Conservation (phyloP, 2,888 invertebrate genomes). For the Lapara coniferarum region DNA sequence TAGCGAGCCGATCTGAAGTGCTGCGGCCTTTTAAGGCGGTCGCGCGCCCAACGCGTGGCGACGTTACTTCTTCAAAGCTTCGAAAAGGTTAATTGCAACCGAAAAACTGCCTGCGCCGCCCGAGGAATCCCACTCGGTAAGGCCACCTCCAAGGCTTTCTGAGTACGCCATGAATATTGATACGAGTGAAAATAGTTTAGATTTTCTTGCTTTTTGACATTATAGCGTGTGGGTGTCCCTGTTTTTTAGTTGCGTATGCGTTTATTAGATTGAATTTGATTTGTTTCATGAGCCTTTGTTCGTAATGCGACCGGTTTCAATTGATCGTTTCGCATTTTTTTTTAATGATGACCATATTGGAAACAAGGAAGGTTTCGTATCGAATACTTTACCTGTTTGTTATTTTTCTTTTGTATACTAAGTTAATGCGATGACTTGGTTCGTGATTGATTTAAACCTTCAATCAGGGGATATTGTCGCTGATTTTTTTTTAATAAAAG, state of each 20-base stretch:
- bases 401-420: slow-evolving; percentile 29
- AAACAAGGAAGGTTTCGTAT: slow-evolving; percentile 37
- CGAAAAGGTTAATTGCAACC: slow-evolving; percentile 69
- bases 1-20: slow-evolving; percentile 40
- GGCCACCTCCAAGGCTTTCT: slow-evolving; percentile 72
- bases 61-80: slow-evolving; percentile 55
- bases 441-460: not conserved
- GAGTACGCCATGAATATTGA: slow-evolving; percentile 70
- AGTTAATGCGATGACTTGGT: slow-evolving; percentile 10
- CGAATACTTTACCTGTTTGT: slow-evolving; percentile 35
- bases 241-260: slow-evolving; percentile 40
- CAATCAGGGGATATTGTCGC: not conserved
- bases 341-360: slow-evolving; percentile 43
- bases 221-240: slow-evolving; percentile 62
- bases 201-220: slow-evolving; percentile 56
- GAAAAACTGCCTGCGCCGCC: slow-evolving; percentile 65
- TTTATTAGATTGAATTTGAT: slow-evolving; percentile 45
- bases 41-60: slow-evolving; percentile 74
- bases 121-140: slow-evolving; percentile 62
- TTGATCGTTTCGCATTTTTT: slow-evolving; percentile 32
- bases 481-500: too few relatives aligned
- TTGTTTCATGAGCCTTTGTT: slow-evolving; percentile 27
- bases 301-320: slow-evolving; percentile 25
- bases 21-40: slow-evolving; percentile 58
- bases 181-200: slow-evolving; percentile 62